These are phyloP conservation scores for Phaethon lepturus DNA, from an alignment of 2,113 vertebrate species.

Conservation along the genomic window DNA sequence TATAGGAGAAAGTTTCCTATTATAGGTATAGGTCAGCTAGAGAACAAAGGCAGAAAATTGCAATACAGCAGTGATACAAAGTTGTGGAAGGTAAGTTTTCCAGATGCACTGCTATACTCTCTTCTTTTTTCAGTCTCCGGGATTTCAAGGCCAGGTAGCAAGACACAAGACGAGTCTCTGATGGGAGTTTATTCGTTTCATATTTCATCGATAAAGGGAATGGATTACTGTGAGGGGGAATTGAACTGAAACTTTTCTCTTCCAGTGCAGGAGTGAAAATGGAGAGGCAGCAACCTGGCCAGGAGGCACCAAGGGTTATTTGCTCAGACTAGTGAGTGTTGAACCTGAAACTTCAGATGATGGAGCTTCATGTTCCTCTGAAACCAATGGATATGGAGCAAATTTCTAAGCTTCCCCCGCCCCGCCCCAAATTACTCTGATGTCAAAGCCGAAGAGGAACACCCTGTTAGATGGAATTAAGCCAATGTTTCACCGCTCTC, in stretches of 20 bases:
- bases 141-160: not conserved
- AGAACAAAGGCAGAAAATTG: slow-evolving; percentile 50
- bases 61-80: not conserved
- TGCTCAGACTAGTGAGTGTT: not conserved
- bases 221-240: not conserved
- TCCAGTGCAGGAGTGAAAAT: not conserved
- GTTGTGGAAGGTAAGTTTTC: slow-evolving; percentile 10
- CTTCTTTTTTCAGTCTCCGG: not conserved
- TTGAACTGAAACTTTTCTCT: not conserved
- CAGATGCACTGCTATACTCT: not conserved
- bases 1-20: slow-evolving; percentile 58
- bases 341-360: not conserved
- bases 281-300: not conserved
- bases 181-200: not conserved
- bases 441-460: not conserved
- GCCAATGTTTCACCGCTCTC: too few species aligned
- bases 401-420: not conserved
- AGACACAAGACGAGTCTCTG: not conserved
- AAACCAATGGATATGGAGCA: not conserved
- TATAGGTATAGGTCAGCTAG: slow-evolving; percentile 43
- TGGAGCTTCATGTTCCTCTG: not conserved
- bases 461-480: not conserved
- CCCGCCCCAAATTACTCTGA: not conserved
- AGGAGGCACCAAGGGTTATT: not conserved
- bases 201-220: not conserved